Conservation (phyloP, 2,113 vertebrate species). For the Eidolon helvum region DNA sequence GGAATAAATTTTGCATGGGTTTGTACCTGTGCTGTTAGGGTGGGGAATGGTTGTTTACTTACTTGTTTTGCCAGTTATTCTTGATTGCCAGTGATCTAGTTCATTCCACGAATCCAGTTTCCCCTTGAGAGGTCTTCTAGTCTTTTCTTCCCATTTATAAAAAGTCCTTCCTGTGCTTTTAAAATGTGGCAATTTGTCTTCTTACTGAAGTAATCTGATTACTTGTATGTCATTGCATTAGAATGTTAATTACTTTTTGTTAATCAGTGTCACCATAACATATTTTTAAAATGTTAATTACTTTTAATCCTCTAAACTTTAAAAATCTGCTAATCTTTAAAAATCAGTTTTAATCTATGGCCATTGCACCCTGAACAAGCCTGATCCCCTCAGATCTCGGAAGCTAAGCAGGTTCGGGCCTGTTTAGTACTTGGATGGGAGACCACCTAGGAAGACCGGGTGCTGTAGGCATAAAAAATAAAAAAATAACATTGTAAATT, state of each 20-base stretch:
- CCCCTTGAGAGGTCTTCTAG: neutral
- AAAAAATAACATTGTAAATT: too few species aligned
- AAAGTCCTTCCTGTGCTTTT: neutral
- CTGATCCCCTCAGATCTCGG: too few species aligned
- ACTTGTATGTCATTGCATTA: neutral
- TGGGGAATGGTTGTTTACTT: neutral
- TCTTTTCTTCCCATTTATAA: neutral
- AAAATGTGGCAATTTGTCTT: neutral
- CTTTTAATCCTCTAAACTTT: neutral
- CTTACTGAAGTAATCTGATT: neutral
- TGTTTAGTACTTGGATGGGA: too few species aligned
- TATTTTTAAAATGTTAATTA: neutral
- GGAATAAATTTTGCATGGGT: neutral
- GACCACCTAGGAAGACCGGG: too few species aligned
- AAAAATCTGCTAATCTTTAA: neutral
- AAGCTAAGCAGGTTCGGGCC: too few species aligned
- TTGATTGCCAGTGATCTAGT: neutral
- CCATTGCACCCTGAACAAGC: too few species aligned
- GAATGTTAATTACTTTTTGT: neutral
- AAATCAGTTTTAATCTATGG: neutral
- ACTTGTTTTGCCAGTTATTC: neutral
- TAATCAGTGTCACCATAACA: too few species aligned
- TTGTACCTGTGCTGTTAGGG: accelerated
- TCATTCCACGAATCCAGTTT: neutral
- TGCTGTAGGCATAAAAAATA: too few species aligned